Base-by-base conservation (phyloP, 2,888 invertebrate genomes). In the Cheiracanthium punctorium region DNA sequence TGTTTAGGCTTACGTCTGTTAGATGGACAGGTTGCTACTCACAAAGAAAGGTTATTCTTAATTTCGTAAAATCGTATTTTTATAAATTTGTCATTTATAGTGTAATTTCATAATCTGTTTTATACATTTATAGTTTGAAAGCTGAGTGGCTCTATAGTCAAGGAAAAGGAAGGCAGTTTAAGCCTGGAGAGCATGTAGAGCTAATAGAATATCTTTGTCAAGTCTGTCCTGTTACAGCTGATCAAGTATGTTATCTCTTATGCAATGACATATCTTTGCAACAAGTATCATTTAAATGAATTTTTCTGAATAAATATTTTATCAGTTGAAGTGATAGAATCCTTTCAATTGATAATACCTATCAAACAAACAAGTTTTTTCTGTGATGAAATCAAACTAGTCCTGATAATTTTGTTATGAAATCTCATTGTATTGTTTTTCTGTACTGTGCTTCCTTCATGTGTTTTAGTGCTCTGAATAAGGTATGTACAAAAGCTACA, bases 141-240 rank as follows among this genome's bases (percentile, higher is more conserved):
- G 97, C 97, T 0, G 98, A 98, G 91, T 98, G 98, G 98, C 93
- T 98, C 82, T 97, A 97, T 92, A 97, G 97, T 89, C 98, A 98
- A 93, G 98, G 98, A 69, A 95, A 96, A 90, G 98, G 97, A 0
- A 94, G 97, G 86, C 95, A 96, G 91, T 97, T 95, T 93, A 95
- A 95, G 80, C 89, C 90, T 10, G 97, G 97, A 0, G 96, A 97
- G 91, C 97, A 98, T 90, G 93, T 94, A 17, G 94, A 95, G 84
- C 92, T 97, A 67, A 94, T 95, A 73, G 95, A 96, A 89, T 98
- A 98, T 92, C 93, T 98, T 71, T 94, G 96, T 0, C 94, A 95
- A 24, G 95, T 95, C 1, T 97, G 97, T 91, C 97, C 97, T 12
- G 24, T 89, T 65, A 86, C 88, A 30, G 79, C 89, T 41, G 89